These are phyloP conservation scores for Podilymbus podiceps DNA, from an alignment of 2,113 vertebrate genomes.

Conservation along the genomic window DNA sequence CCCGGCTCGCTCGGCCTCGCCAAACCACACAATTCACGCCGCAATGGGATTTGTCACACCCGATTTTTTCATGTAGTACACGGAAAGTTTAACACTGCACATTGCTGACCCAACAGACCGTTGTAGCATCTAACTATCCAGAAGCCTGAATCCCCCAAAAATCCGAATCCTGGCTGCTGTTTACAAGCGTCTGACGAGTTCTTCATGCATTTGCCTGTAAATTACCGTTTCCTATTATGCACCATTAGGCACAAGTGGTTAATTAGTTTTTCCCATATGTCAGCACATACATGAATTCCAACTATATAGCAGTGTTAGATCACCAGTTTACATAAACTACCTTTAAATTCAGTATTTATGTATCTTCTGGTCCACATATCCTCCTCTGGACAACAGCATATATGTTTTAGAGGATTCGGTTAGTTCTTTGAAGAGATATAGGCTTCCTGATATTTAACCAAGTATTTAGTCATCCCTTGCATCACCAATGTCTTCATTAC, in stretches of 20 bases:
- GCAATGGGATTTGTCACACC: not conserved
- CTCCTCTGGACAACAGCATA: not conserved
- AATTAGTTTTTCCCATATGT: slow-evolving; percentile 34
- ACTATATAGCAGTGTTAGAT: not conserved
- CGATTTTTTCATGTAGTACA: not conserved
- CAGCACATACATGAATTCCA: not conserved
- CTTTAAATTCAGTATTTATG: slow-evolving; percentile 28
- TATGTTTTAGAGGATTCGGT: not conserved
- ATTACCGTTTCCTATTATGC: not conserved
- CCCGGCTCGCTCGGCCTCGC: not conserved
- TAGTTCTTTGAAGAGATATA: not conserved
- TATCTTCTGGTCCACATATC: not conserved
- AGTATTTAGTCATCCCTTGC: not conserved
- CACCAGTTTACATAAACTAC: slow-evolving; percentile 7
- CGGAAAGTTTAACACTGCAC: not conserved
- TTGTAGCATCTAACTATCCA: not conserved
- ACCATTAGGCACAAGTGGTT: not conserved
- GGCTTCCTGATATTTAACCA: not conserved
- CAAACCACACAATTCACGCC: not conserved
- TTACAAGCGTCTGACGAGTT: not conserved
- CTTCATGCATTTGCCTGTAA: not conserved
- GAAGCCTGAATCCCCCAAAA: not conserved
- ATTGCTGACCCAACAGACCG: not conserved
- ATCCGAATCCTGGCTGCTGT: not conserved
- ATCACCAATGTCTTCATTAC: not conserved